These are phyloP conservation scores for Macrotus californicus DNA, from an alignment of 2,113 vertebrate species.

Conservation along the genomic window DNA sequence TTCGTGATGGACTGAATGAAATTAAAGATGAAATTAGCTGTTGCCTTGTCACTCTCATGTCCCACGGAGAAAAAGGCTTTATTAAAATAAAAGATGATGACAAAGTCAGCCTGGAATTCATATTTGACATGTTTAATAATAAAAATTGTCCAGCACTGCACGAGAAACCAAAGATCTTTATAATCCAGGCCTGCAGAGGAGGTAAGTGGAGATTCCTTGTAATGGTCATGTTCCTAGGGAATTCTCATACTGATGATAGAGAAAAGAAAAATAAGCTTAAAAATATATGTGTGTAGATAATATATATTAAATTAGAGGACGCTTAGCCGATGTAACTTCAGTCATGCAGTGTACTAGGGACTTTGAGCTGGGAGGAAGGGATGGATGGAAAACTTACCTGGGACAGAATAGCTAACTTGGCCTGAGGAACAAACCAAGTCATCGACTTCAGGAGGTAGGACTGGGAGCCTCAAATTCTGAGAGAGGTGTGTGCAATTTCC, in stretches of 20 bases:
- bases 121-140: slow-evolving; percentile 66
- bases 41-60: slow-evolving; percentile 58
- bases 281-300: background rate
- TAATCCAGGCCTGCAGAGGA: slow-evolving; percentile 67
- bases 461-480: background rate
- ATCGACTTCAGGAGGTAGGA: background rate
- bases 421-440: background rate
- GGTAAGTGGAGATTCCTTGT: background rate
- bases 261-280: background rate
- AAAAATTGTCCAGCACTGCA: slow-evolving; percentile 51
- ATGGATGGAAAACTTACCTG: background rate
- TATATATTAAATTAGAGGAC: background rate
- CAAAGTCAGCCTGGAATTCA: slow-evolving; percentile 31
- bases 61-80: slow-evolving; percentile 39
- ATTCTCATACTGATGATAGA: background rate
- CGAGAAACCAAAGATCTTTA: slow-evolving; percentile 66
- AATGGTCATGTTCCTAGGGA: background rate
- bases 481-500: background rate
- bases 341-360: background rate
- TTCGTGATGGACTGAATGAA: slow-evolving; percentile 43
- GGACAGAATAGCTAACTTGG: background rate
- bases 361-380: background rate
- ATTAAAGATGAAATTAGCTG: slow-evolving; percentile 28
- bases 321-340: background rate
- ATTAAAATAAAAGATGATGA: background rate